Percentiles rank a stretch among this genome's conserved stretches.
phyloP scores from a whole-genome alignment of 2,888 invertebrate species.

The Erebia palarica region DNA sequence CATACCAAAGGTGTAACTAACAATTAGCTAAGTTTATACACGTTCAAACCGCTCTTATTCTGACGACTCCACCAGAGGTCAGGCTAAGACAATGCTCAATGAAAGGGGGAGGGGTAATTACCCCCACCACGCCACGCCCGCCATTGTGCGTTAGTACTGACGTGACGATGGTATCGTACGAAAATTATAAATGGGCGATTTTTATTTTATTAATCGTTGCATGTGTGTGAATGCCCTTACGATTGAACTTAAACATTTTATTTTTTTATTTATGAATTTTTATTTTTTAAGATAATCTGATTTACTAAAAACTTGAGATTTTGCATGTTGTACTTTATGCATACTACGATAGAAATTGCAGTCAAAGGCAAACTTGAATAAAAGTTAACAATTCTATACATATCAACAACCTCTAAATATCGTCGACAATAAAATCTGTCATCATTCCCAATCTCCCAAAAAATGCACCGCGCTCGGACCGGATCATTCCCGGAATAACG shows the following conservation, averaged over 20 bases:
- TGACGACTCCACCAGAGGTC: conserved; percentile 57
- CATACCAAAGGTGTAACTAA: background rate
- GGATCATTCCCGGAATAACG: conserved; percentile 37
- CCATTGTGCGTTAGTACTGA: conserved; percentile 60
- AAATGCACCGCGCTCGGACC: conserved; percentile 19
- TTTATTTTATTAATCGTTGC: conserved; percentile 14
- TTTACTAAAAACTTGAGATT: too few relatives aligned
- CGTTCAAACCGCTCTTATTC: conserved; percentile 32
- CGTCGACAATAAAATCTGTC: conserved; percentile 23
- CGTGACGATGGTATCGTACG: conserved; percentile 28
- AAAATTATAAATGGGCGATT: conserved; percentile 11
- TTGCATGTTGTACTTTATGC: too few relatives aligned
- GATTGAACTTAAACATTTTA: too few relatives aligned
- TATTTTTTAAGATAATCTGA: too few relatives aligned
- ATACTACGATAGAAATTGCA: too few relatives aligned
- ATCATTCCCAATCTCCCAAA: conserved; percentile 29
- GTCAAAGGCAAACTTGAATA: too few relatives aligned
- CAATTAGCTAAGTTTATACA: background rate
- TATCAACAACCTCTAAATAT: background rate
- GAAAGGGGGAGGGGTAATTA: conserved; percentile 69
- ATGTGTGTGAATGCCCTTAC: conserved; percentile 2
- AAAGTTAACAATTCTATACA: background rate
- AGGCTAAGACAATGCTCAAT: conserved; percentile 72
- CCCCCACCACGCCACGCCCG: conserved; percentile 75
- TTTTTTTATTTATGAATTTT: too few relatives aligned